A percentile compares a stretch with the other conserved stretches of the same genome.
These are phyloP conservation scores for Cottoperca gobio DNA, from an alignment of 2,797 vertebrate genomes.

Conservation along the genomic window DNA sequence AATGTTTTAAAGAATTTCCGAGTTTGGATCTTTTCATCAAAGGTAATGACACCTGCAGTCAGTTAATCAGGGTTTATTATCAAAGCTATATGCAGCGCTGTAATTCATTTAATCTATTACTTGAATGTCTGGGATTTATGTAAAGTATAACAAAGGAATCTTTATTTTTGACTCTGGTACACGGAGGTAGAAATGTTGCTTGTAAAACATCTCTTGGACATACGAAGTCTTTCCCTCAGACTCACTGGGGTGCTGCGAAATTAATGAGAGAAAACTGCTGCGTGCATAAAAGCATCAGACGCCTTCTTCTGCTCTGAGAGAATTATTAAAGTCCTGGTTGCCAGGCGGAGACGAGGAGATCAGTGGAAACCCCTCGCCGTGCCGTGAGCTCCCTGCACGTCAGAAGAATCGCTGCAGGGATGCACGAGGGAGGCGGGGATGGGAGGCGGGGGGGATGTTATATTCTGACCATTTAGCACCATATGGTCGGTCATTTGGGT, in stretches of 20 bases:
- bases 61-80: conserved; percentile 58
- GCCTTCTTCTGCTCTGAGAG: conserved; percentile 67
- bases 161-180: conserved; percentile 19
- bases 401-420: conserved; percentile 19
- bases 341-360: conserved; percentile 63
- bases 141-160: neutral
- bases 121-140: conserved; percentile 23
- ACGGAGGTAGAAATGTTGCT: neutral
- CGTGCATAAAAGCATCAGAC: conserved; percentile 63
- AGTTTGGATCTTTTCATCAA: conserved; percentile 29
- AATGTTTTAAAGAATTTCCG: conserved; percentile 14
- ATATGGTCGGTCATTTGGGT: conserved; percentile 67
- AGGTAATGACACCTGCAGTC: conserved; percentile 23
- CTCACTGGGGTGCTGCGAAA: conserved; percentile 65
- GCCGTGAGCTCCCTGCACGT: conserved; percentile 36
- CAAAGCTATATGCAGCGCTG: conserved; percentile 19
- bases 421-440: neutral
- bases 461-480: conserved; percentile 57
- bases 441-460: conserved; percentile 1
- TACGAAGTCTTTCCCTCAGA: conserved; percentile 39
- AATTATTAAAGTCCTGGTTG: conserved; percentile 76
- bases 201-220: conserved; percentile 34
- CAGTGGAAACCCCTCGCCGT: conserved; percentile 54
- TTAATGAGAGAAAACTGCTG: conserved; percentile 77
- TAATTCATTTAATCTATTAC: conserved; percentile 24